Percentiles rank a stretch among this genome's conserved stretches.
Conservation (phyloP, 2,888 invertebrate species). For the Tholera decimalis region DNA sequence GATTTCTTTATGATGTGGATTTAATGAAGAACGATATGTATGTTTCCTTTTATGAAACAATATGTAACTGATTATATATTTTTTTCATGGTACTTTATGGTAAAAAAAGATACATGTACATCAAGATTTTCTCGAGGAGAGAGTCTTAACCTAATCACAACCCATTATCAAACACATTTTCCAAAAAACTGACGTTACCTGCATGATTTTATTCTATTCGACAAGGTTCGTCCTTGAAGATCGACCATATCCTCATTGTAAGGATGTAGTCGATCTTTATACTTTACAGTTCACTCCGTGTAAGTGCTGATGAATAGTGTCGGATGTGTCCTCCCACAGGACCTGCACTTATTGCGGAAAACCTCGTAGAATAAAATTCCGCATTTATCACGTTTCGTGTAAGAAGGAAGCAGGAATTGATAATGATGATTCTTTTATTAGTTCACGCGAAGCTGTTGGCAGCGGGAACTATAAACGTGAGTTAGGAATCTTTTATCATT, state of each 20-base stretch:
- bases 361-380: conserved; percentile 76
- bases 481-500: conserved; percentile 5
- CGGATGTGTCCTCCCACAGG: conserved; percentile 83
- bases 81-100: no score
- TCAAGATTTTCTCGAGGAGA: neutral
- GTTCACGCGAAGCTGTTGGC: conserved; percentile 47
- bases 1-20: neutral
- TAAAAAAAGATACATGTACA: no score
- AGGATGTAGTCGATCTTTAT: conserved; percentile 85
- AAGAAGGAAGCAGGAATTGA: conserved; percentile 70
- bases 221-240: conserved; percentile 79
- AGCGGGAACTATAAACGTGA: conserved; percentile 2
- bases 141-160: conserved; percentile 16
- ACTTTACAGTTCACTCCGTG: conserved; percentile 69
- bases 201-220: conserved; percentile 36
- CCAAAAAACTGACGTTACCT: conserved; percentile 28
- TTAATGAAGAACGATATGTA: no score
- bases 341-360: conserved; percentile 81
- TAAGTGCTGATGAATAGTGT: conserved; percentile 70
- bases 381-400: conserved; percentile 67
- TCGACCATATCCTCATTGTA: no score
- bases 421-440: conserved; percentile 67
- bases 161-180: conserved; percentile 14
- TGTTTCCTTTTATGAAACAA: no score
- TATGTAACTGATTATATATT: no score